Evolutionary conservation across 2,888 invertebrate genomes (phyloP).

Genomic region (Polyommatus iphigenia): DNA sequence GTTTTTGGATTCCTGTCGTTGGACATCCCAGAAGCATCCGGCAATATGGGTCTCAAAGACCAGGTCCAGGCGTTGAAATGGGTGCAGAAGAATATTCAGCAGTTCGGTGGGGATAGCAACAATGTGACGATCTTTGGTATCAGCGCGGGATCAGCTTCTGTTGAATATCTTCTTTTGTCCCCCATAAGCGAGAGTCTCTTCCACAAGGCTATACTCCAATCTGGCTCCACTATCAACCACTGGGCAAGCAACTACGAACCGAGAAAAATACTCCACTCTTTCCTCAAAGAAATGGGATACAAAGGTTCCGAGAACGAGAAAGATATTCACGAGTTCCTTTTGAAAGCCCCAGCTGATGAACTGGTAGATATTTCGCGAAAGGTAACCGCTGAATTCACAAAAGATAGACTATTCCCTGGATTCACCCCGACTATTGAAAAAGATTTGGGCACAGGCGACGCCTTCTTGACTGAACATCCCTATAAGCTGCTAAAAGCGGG

Average conservation of each 20-base stretch:
- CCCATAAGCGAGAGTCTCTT: constrained; percentile 53
- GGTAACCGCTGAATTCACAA: constrained; percentile 40
- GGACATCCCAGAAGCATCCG: constrained; percentile 55
- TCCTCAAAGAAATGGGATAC: constrained; percentile 50
- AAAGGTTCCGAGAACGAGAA: constrained; percentile 45
- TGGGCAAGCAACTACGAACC: constrained; percentile 54
- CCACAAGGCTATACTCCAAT: constrained; percentile 59
- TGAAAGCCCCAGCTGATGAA: constrained; percentile 41
- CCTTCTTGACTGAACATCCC: constrained; percentile 54
- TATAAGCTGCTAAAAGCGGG: constrained; percentile 60
- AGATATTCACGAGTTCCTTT: constrained; percentile 47
- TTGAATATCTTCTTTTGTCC: constrained; percentile 56
- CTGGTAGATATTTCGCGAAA: constrained; percentile 43
- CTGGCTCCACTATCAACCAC: constrained; percentile 55
- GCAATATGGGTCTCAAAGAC: constrained; percentile 66
- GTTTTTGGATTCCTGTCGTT: constrained; percentile 62
- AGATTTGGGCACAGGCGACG: constrained; percentile 49
- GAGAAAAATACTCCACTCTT: constrained; percentile 44
- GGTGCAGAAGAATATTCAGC: constrained; percentile 56
- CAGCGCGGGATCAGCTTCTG: constrained; percentile 56
- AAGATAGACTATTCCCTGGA: constrained; percentile 48
- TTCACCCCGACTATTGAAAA: constrained; percentile 60
- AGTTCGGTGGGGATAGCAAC: constrained; percentile 56
- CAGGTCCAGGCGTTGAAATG: constrained; percentile 60
- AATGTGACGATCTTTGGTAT: constrained; percentile 59